Evolutionary conservation across 2,113 vertebrate genomes (phyloP).

Genomic region (Chrysochloris asiatica): DNA sequence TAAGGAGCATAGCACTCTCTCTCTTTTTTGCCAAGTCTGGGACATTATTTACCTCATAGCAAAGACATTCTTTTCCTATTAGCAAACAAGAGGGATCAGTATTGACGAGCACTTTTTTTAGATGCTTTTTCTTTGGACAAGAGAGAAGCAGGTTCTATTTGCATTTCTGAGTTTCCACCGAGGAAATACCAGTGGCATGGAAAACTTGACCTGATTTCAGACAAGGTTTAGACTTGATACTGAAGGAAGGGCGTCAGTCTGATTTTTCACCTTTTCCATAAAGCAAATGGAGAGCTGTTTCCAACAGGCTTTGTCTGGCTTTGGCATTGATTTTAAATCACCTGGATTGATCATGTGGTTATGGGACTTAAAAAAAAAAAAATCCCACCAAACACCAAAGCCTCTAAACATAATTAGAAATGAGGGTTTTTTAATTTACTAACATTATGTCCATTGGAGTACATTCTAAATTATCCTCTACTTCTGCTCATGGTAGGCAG

Average conservation of each 20-base stretch:
- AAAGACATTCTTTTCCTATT: constrained; percentile 13
- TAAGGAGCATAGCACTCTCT: background rate
- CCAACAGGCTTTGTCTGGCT: constrained; percentile 76
- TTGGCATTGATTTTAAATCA: constrained; percentile 80
- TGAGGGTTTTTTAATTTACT: constrained; percentile 66
- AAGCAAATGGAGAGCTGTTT: constrained; percentile 72
- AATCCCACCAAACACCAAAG: constrained; percentile 63
- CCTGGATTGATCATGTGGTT: constrained; percentile 79
- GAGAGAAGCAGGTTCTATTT: background rate
- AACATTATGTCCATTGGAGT: constrained; percentile 43
- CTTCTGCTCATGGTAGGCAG: background rate
- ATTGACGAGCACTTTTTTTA: background rate
- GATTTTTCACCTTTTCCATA: constrained; percentile 58
- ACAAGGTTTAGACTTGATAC: background rate
- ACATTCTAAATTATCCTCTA: constrained; percentile 58
- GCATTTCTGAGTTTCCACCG: constrained; percentile 33
- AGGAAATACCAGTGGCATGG: background rate
- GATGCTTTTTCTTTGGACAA: background rate
- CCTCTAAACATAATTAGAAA: constrained; percentile 72
- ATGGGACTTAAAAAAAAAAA: constrained; percentile 66
- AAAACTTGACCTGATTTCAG: background rate
- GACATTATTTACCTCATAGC: background rate
- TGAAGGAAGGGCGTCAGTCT: constrained; percentile 33
- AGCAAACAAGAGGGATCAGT: background rate
- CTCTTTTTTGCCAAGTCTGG: background rate